Conservation (phyloP, 2,113 vertebrate species). For the Cepphus grylle region DNA sequence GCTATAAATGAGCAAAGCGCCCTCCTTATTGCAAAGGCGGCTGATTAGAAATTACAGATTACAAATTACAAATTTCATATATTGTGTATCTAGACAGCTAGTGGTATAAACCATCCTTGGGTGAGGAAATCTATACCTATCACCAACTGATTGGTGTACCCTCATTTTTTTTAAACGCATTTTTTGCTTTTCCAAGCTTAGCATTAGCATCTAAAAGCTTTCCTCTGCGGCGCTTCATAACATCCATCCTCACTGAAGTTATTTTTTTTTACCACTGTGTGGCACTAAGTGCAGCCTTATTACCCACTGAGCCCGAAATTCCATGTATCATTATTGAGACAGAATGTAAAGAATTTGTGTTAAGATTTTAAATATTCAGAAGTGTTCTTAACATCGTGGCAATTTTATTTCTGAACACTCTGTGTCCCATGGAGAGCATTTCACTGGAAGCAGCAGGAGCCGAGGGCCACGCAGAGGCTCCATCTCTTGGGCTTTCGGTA, state of each 20-base stretch:
- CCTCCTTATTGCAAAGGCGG: neutral
- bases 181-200: neutral
- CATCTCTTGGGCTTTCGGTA: neutral
- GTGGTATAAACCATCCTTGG: neutral
- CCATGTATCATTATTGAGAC: neutral
- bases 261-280: neutral
- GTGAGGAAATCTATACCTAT: neutral
- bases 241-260: neutral
- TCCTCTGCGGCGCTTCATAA: neutral
- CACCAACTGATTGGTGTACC: neutral
- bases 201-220: neutral
- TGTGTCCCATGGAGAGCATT: fast-evolving
- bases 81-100: neutral
- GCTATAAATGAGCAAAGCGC: neutral
- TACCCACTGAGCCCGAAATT: neutral
- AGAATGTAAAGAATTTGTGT: neutral
- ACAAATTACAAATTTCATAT: neutral
- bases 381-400: neutral
- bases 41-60: neutral
- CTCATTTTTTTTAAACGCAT: neutral
- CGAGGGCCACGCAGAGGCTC: neutral
- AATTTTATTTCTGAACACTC: neutral
- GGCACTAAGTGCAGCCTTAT: constrained; percentile 13
- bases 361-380: neutral
- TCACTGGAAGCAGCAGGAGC: neutral